Evolutionary conservation across 2,797 vertebrate species (phyloP).

Genomic region (Tapera naevia): DNA sequence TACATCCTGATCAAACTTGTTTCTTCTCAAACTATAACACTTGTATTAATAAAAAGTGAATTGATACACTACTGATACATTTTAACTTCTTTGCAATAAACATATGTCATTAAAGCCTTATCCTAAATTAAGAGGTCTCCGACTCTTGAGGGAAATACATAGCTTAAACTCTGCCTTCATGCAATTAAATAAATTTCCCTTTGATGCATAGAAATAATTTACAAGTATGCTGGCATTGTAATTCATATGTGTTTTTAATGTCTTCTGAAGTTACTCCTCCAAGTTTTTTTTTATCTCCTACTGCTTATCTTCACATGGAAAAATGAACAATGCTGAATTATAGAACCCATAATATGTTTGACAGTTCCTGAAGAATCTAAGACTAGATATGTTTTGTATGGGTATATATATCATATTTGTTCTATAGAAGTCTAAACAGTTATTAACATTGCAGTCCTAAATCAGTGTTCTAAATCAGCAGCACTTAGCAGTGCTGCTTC

Average conservation of each 20-base stretch:
- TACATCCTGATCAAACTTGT: neutral
- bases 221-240: neutral
- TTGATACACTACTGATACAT: neutral
- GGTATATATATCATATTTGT: neutral
- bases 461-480: neutral
- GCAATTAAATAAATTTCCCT: neutral
- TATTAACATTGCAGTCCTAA: neutral
- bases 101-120: neutral
- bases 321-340: neutral
- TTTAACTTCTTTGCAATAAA: neutral
- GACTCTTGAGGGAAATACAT: neutral
- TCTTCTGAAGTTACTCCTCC: neutral
- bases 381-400: neutral
- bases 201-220: neutral
- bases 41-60: neutral
- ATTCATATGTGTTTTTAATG: neutral
- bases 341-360: accelerated
- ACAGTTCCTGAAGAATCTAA: neutral
- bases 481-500: neutral
- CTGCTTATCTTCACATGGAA: neutral
- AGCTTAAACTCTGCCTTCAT: neutral
- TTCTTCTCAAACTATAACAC: neutral
- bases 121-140: neutral
- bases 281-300: neutral
- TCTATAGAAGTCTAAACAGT: neutral